A percentile compares a stretch with the other conserved stretches of the same genome.
phyloP scores from a whole-genome alignment of 2,888 invertebrate species.

The Nezara viridula region DNA sequence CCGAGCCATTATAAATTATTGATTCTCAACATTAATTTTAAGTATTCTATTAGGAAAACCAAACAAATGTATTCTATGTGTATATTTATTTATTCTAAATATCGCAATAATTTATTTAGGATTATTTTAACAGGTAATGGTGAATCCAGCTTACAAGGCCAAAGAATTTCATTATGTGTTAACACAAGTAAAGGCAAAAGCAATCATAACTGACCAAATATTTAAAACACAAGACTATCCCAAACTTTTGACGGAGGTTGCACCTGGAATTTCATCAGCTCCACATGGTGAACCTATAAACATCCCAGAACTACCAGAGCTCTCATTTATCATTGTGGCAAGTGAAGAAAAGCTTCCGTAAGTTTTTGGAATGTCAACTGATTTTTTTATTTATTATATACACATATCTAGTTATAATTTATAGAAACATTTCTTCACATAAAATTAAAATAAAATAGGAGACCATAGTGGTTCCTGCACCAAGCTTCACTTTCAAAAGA shows the following conservation, averaged over 20 bases:
- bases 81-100: not conserved
- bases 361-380: no score
- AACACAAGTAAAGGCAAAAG: slow-evolving; percentile 79
- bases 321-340: slow-evolving; percentile 74
- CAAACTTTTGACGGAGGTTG: slow-evolving; percentile 73
- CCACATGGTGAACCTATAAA: slow-evolving; percentile 67
- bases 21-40: no score
- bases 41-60: no score
- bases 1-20: no score
- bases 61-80: no score
- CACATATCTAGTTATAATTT: not conserved
- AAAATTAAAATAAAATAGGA: no score
- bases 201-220: slow-evolving; percentile 76
- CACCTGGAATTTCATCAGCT: slow-evolving; percentile 73
- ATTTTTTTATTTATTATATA: not conserved
- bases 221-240: slow-evolving; percentile 80
- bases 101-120: not conserved
- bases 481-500: no score
- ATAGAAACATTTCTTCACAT: not conserved
- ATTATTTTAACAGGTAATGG: slow-evolving; percentile 74
- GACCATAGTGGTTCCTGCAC: no score
- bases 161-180: slow-evolving; percentile 81
- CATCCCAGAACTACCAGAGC: slow-evolving; percentile 71
- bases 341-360: slow-evolving; percentile 73
- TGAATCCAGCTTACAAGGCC: slow-evolving; percentile 82